Percentiles rank a stretch among this genome's conserved stretches.
These are phyloP conservation scores for Andinoacara biseriatus DNA, from an alignment of 2,113 vertebrate species.

Conservation along the genomic window DNA sequence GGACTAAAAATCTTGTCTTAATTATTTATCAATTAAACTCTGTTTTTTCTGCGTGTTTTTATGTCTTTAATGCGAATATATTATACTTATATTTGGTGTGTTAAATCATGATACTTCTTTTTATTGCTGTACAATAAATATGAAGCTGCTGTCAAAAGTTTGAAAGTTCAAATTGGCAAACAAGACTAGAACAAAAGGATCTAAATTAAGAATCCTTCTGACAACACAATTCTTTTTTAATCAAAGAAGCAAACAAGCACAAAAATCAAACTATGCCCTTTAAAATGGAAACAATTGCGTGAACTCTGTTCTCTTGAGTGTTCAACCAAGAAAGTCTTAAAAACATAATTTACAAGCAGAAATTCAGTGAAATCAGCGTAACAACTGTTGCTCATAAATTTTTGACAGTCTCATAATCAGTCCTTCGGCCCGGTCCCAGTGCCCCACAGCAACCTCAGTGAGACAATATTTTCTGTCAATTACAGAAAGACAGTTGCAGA, in stretches of 20 bases:
- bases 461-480: conserved; percentile 57
- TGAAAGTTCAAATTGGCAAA: not conserved
- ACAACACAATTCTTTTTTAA: not conserved
- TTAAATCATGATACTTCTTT: not conserved
- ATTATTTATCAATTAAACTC: not conserved
- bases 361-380: conserved; percentile 10
- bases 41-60: not conserved
- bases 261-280: not conserved
- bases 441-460: conserved; percentile 7
- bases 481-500: conserved; percentile 46
- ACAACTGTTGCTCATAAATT: conserved; percentile 41
- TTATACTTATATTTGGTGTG: not conserved
- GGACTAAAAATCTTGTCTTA: not conserved
- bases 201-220: not conserved
- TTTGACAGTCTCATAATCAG: conserved; percentile 51
- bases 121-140: not conserved
- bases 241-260: not conserved
- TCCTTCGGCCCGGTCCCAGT: conserved; percentile 24
- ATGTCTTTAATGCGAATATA: not conserved
- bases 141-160: not conserved
- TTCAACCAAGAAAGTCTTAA: not conserved
- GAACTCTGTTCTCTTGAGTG: not conserved
- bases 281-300: not conserved
- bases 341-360: conserved; percentile 26
- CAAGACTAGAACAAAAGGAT: not conserved